Conservation (phyloP, 37 sponge, comb jelly and placozoan genomes). For the Oopsacas minuta region DNA sequence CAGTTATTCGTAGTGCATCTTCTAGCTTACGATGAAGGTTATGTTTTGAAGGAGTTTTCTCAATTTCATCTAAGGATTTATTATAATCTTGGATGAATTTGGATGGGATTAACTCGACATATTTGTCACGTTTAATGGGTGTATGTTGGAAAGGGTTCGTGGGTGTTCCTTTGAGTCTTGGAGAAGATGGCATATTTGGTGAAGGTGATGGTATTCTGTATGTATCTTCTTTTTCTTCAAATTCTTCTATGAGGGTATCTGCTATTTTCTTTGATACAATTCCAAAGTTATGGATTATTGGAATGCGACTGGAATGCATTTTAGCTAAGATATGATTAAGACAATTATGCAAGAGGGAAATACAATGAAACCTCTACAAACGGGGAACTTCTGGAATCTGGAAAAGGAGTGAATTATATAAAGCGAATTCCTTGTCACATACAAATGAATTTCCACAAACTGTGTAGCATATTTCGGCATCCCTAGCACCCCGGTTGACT, state of each 20-base stretch:
- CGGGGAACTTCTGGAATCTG: too few relatives aligned
- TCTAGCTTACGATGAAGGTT: not conserved
- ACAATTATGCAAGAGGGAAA: too few relatives aligned
- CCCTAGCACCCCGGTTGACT: too few relatives aligned
- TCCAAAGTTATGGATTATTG: not conserved
- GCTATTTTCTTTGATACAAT: not conserved
- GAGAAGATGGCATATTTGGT: not conserved
- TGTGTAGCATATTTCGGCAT: too few relatives aligned
- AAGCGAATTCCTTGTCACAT: too few relatives aligned
- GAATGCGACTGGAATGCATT: not conserved
- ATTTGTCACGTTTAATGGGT: not conserved
- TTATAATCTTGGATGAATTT: not conserved
- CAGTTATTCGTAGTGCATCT: not conserved
- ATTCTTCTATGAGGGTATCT: not conserved
- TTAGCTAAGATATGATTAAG: too few relatives aligned
- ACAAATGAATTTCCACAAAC: too few relatives aligned
- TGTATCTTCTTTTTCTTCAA: not conserved
- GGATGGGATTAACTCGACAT: not conserved
- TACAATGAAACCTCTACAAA: too few relatives aligned
- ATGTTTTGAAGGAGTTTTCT: slow-evolving; percentile 1
- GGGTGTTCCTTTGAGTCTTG: not conserved
- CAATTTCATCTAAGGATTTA: not conserved
- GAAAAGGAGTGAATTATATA: too few relatives aligned
- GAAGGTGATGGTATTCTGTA: not conserved
- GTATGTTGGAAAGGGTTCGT: not conserved